phyloP scores from a whole-genome alignment of 2,888 invertebrate species.

The Pilophorus perplexus region DNA sequence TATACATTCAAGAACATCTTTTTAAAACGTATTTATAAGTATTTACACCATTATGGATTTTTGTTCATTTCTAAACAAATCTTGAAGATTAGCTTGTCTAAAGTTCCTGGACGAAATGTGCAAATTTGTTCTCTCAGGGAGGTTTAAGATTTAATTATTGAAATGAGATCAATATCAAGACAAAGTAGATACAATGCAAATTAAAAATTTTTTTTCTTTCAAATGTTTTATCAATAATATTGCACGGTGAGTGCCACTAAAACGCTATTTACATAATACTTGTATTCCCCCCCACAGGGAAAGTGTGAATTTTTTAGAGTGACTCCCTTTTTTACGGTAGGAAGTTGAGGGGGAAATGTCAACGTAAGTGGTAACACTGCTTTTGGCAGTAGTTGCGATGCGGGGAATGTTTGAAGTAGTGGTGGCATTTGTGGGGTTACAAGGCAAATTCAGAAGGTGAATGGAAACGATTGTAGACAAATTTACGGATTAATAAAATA shows the following conservation, averaged over 20 bases:
- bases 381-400: too few relatives aligned
- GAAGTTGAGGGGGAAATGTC: too few relatives aligned
- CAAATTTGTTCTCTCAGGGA: constrained; percentile 5
- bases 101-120: constrained; percentile 38
- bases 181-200: constrained; percentile 23
- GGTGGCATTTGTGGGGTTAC: too few relatives aligned
- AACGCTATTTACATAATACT: constrained; percentile 30
- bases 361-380: too few relatives aligned
- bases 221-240: constrained; percentile 17
- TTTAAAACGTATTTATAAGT: constrained; percentile 36
- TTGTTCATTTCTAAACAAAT: background rate
- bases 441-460: too few relatives aligned
- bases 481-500: too few relatives aligned
- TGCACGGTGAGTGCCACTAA: constrained; percentile 33
- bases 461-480: too few relatives aligned
- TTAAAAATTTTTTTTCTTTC: constrained; percentile 1
- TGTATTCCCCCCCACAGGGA: too few relatives aligned
- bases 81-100: constrained; percentile 28
- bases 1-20: constrained; percentile 39
- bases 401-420: too few relatives aligned
- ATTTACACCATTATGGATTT: constrained; percentile 24
- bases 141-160: background rate
- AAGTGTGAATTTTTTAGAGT: too few relatives aligned
- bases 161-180: constrained; percentile 36
- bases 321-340: too few relatives aligned